Conservation (phyloP, 2,797 vertebrate species). For the Aulostomus chinensis region DNA sequence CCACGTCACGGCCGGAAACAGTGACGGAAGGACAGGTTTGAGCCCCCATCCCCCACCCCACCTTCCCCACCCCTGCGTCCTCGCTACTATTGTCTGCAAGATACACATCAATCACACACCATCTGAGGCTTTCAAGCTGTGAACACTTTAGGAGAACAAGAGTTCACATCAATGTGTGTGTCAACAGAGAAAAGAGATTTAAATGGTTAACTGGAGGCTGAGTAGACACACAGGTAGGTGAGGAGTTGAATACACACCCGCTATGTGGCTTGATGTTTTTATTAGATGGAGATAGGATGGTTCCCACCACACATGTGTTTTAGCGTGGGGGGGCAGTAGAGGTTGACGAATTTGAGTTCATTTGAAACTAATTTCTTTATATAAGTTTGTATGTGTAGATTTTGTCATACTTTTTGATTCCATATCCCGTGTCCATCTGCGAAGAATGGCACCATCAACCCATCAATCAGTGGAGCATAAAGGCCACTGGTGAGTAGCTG, state of each 20-base stretch:
- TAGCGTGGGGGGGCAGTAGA: too few relatives aligned
- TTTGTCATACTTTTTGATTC: too few relatives aligned
- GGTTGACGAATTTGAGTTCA: slow-evolving; percentile 1
- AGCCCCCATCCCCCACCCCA: too few relatives aligned
- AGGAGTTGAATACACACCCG: slow-evolving; percentile 2
- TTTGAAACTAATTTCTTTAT: too few relatives aligned
- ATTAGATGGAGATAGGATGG: background rate
- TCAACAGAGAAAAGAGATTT: slow-evolving; percentile 75
- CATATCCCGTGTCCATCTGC: too few relatives aligned
- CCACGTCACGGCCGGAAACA: slow-evolving; percentile 50
- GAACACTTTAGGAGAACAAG: slow-evolving; percentile 52
- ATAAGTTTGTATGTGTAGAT: too few relatives aligned
- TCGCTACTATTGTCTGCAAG: slow-evolving; percentile 43
- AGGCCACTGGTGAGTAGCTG: background rate
- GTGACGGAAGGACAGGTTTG: slow-evolving; percentile 60
- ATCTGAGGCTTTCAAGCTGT: slow-evolving; percentile 50
- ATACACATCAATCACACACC: slow-evolving; percentile 39
- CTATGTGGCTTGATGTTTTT: slow-evolving; percentile 10
- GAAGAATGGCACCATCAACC: background rate
- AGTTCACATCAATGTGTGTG: slow-evolving; percentile 69
- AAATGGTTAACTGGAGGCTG: slow-evolving; percentile 32
- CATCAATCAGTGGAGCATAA: slow-evolving; percentile 12
- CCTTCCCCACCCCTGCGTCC: slow-evolving; percentile 50
- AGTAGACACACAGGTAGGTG: slow-evolving; percentile 14
- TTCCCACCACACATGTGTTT: too few relatives aligned